These are phyloP conservation scores for Mesoclemmys tuberculata DNA, from an alignment of 2,113 vertebrate species.

Conservation along the genomic window DNA sequence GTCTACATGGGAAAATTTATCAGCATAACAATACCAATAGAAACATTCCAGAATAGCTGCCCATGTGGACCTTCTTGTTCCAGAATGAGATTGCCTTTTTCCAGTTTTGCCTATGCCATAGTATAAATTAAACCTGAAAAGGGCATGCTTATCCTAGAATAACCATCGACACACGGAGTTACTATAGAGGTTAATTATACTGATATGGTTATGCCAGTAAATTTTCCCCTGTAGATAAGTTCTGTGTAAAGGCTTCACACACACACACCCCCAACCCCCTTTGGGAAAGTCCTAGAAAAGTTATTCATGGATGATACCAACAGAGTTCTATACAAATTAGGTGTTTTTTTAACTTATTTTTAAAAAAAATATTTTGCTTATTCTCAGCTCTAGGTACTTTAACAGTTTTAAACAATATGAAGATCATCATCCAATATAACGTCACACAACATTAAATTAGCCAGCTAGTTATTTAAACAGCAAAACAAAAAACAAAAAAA, in stretches of 20 bases:
- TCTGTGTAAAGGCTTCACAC: neutral
- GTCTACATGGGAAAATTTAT: neutral
- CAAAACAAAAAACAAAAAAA: neutral
- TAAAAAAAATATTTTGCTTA: neutral
- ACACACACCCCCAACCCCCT: neutral
- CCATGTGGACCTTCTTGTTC: neutral
- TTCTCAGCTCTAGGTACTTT: neutral
- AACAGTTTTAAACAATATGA: neutral
- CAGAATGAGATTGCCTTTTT: neutral
- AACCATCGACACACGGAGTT: neutral
- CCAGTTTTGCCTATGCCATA: neutral
- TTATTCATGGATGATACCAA: neutral
- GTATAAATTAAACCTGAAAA: neutral
- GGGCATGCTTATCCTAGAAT: neutral
- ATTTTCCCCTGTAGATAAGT: neutral
- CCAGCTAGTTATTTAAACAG: neutral
- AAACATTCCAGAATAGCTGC: neutral
- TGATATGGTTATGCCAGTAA: neutral
- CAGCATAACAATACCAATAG: neutral
- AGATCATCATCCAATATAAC: neutral
- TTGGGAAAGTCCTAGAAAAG: neutral
- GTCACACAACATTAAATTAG: neutral
- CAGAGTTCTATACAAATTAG: neutral
- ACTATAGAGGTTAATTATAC: neutral
- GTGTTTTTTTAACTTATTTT: neutral